Evolutionary conservation across 2,888 invertebrate genomes (phyloP).

Genomic region (Leptinotarsa juncta): DNA sequence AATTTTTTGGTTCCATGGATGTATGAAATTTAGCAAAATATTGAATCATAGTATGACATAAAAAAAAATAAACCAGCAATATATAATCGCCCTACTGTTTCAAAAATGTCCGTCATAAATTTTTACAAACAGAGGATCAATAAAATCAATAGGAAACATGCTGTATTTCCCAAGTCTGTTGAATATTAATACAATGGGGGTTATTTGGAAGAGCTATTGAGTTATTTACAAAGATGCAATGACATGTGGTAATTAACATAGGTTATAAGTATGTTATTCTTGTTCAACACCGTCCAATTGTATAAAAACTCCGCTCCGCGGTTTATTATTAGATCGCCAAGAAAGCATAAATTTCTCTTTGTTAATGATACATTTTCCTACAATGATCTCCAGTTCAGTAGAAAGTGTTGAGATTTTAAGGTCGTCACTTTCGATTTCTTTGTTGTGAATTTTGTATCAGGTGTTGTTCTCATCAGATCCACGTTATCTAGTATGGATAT

Average conservation of each 20-base stretch:
- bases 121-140: too few species aligned
- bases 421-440: constrained; percentile 6
- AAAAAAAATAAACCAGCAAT: too few species aligned
- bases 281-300: neutral
- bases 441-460: neutral
- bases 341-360: constrained; percentile 16
- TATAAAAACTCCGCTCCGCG: neutral
- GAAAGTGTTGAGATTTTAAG: constrained; percentile 13
- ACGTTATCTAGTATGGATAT: neutral
- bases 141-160: too few species aligned
- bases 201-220: too few species aligned
- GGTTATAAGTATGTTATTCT: neutral
- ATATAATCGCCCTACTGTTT: too few species aligned
- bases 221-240: neutral
- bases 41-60: too few species aligned
- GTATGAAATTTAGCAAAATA: too few species aligned
- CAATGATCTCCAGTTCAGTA: constrained; percentile 1
- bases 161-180: too few species aligned
- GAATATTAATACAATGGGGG: too few species aligned
- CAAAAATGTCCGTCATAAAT: too few species aligned
- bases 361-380: neutral
- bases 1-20: too few species aligned
- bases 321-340: neutral
- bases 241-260: neutral
- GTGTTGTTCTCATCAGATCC: neutral